These are phyloP conservation scores for Lerema accius DNA, from an alignment of 1,140 invertebrate genomes.

Conservation along the genomic window DNA sequence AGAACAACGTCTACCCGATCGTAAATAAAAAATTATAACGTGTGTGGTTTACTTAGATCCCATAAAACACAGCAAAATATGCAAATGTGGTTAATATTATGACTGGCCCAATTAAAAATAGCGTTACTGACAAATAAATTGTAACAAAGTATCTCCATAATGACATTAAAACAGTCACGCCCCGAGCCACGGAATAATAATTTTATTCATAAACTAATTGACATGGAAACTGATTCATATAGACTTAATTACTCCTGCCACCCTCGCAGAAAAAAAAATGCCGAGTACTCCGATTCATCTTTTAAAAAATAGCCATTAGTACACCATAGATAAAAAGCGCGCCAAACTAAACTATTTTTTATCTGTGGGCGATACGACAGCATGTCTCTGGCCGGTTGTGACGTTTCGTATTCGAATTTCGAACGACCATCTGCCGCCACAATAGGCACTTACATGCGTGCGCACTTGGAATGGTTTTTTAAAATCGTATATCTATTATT, in stretches of 20 bases:
- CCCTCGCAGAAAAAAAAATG: constrained; percentile 46
- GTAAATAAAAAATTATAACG: no score
- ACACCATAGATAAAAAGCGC: constrained; percentile 35
- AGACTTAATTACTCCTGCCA: constrained; percentile 51
- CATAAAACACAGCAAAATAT: background rate
- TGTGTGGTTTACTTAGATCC: no score
- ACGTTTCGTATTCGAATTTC: constrained; percentile 49
- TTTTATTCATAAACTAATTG: constrained; percentile 59
- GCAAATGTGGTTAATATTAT: constrained; percentile 6
- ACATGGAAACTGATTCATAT: constrained; percentile 56
- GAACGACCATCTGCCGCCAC: constrained; percentile 76
- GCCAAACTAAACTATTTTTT: constrained; percentile 45
- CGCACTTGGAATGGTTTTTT: constrained; percentile 70
- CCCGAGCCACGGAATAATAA: constrained; percentile 41
- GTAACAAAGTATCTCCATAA: constrained; percentile 36
- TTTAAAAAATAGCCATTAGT: constrained; percentile 45
- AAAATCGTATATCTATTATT: constrained; percentile 58
- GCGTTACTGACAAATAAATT: constrained; percentile 33
- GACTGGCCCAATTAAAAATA: constrained; percentile 23
- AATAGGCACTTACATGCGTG: constrained; percentile 77
- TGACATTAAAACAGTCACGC: constrained; percentile 46
- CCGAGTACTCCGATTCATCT: constrained; percentile 45
- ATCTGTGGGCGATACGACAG: constrained; percentile 37
- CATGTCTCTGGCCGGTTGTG: constrained; percentile 35
- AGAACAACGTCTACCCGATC: no score